A percentile compares a stretch with the other conserved stretches of the same genome.
Conservation (phyloP, 2,888 invertebrate genomes). For the Drosophila quinaria region DNA sequence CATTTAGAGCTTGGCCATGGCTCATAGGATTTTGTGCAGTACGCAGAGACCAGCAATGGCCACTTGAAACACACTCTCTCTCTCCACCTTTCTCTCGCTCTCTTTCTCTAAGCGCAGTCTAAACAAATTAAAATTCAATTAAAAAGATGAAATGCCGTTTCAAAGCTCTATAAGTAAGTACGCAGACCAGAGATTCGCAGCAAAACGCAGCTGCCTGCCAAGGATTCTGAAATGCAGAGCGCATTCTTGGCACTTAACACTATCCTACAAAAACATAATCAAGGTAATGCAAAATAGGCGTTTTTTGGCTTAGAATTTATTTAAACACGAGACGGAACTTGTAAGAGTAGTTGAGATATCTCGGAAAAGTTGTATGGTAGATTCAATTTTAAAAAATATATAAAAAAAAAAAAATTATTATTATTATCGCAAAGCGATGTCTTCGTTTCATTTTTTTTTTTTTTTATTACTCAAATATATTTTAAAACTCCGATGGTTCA, state of each 20-base stretch:
- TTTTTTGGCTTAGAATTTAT: not conserved
- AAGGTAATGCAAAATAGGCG: not conserved
- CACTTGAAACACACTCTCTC: constrained; percentile 41
- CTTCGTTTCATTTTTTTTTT: no score
- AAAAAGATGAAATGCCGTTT: constrained; percentile 84
- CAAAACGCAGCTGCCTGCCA: constrained; percentile 15
- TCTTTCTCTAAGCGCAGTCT: constrained; percentile 74
- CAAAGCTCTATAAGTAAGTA: constrained; percentile 56
- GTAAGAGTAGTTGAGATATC: no score
- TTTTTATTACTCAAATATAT: no score
- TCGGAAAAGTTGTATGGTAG: no score
- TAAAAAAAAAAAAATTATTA: no score
- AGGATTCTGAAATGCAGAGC: constrained; percentile 13
- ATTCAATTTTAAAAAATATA: no score
- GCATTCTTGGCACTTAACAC: constrained; percentile 21
- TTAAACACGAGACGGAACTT: not conserved
- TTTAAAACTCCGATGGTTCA: no score
- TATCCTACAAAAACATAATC: constrained; percentile 13
- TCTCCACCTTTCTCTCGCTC: not conserved
- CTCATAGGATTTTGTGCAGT: constrained; percentile 61
- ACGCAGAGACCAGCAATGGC: constrained; percentile 31
- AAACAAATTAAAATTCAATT: constrained; percentile 85
- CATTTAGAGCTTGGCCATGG: constrained; percentile 47
- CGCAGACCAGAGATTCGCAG: constrained; percentile 31
- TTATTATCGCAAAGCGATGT: no score